These are phyloP conservation scores for Euleptes europaea DNA, from an alignment of 2,113 vertebrate genomes.

Conservation along the genomic window DNA sequence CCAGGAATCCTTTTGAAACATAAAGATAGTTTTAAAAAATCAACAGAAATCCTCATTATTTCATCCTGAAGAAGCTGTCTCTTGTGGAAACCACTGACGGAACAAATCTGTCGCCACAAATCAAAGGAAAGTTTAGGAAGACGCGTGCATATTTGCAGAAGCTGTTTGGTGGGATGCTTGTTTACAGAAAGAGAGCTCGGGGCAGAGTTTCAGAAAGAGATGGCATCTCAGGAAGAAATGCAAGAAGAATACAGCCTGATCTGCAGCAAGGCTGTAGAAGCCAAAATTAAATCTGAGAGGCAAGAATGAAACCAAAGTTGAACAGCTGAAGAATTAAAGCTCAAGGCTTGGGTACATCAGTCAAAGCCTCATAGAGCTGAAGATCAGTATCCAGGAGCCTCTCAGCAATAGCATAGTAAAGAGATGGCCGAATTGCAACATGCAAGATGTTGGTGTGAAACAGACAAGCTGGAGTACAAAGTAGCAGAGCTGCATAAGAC, in stretches of 20 bases:
- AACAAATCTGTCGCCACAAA: background rate
- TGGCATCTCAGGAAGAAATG: background rate
- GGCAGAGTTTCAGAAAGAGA: background rate
- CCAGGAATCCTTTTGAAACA: background rate
- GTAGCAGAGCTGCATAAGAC: slow-evolving; percentile 69
- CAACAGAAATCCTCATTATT: background rate
- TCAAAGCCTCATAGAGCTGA: slow-evolving; percentile 65
- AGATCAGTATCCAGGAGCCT: slow-evolving; percentile 48
- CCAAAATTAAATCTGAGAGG: background rate
- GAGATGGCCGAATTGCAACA: slow-evolving; percentile 57
- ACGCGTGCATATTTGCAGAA: background rate
- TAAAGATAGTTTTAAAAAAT: background rate
- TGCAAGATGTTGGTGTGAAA: slow-evolving; percentile 67
- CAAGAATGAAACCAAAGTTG: background rate
- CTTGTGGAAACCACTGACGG: background rate
- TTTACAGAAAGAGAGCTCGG: too few species aligned
- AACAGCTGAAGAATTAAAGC: slow-evolving; percentile 72
- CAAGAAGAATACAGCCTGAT: background rate
- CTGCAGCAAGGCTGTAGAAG: too few species aligned
- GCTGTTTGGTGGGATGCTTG: background rate
- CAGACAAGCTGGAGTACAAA: slow-evolving; percentile 70
- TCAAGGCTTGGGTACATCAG: slow-evolving; percentile 68
- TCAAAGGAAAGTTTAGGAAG: background rate
- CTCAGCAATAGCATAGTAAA: slow-evolving; percentile 40
- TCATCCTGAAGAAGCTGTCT: background rate